Percentiles rank a stretch among this genome's conserved stretches.
Evolutionary conservation across 2,797 vertebrate genomes (phyloP).

Genomic region (Malurus leucopterus): DNA sequence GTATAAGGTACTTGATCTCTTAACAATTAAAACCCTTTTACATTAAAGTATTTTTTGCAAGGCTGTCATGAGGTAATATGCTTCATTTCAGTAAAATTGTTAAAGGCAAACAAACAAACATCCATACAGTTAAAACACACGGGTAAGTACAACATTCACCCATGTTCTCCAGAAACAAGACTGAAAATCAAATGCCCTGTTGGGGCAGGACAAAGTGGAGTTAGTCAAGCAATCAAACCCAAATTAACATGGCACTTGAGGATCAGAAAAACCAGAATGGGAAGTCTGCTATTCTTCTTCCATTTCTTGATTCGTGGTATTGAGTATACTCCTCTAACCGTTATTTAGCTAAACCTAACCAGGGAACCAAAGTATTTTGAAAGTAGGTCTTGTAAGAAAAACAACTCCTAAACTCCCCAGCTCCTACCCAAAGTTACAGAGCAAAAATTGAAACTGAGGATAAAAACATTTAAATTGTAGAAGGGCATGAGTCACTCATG

Average conservation of each 20-base stretch:
- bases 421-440: not conserved
- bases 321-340: not conserved
- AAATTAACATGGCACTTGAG: fast-evolving
- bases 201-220: not conserved
- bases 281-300: not conserved
- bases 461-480: not conserved
- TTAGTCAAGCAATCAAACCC: not conserved
- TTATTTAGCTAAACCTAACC: not conserved
- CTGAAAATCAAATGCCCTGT: not conserved
- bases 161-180: not conserved
- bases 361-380: not conserved
- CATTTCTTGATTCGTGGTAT: not conserved
- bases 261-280: not conserved
- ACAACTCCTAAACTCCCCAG: not conserved
- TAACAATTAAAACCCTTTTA: not conserved
- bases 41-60: not conserved
- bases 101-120: not conserved
- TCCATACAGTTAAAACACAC: not conserved
- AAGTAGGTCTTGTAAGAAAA: not conserved
- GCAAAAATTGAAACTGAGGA: not conserved
- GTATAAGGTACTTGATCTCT: not conserved
- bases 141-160: not conserved
- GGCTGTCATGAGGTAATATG: not conserved
- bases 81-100: not conserved
- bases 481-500: not conserved